Base-by-base conservation (phyloP, 2,888 invertebrate genomes). In the Drosophila cracens region DNA sequence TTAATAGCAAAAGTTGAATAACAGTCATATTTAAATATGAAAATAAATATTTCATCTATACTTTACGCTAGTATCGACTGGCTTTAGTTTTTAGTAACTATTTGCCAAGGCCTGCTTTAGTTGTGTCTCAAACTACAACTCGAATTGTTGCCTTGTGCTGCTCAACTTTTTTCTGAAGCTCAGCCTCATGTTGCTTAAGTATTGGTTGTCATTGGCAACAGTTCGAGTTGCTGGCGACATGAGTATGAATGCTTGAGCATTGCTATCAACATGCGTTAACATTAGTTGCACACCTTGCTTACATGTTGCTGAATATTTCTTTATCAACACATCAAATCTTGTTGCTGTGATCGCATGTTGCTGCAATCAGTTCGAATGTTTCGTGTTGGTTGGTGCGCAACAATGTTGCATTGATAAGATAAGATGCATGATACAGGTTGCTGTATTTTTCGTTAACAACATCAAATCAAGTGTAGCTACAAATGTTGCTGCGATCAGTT, bases 11-110 rank as follows among this genome's bases (percentile, higher is more conserved):
- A 25, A 65, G 16, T 18, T 31, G 1, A 21, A 52, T n/a, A 31
- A 34, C 21, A n/a, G 5, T 2, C 68, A 79, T 76, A 10, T 38
- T 59, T 4, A 4, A 36, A 13, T 34, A 1, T 3, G 25, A 13
- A 46, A 18, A 0, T 0, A 4, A 52, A 18, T 29, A 10, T 27
- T 43, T 16, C 2, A 31, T 36, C 11, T 2, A n/a, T 2, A 27
- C 27, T 25, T n/a, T 3, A 31, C 7, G 2, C 29, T 4, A 16
- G 21, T 8, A n/a, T 25, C 2, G 2, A 27, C 34, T 7, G 34
- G 34, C 5, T 36, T 43, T 36, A 29, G 4, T 1, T 33, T 33
- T 10, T 6, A 16, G 2, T 10, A 40, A 18, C 21, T 31, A 8
- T 6, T 16, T 34, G 29, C 48, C 25, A 48, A 4, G 2, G 63